Percentiles rank a stretch among this genome's conserved stretches.
phyloP scores from a whole-genome alignment of 2,888 invertebrate species.

The Acanthosepion esculentum region DNA sequence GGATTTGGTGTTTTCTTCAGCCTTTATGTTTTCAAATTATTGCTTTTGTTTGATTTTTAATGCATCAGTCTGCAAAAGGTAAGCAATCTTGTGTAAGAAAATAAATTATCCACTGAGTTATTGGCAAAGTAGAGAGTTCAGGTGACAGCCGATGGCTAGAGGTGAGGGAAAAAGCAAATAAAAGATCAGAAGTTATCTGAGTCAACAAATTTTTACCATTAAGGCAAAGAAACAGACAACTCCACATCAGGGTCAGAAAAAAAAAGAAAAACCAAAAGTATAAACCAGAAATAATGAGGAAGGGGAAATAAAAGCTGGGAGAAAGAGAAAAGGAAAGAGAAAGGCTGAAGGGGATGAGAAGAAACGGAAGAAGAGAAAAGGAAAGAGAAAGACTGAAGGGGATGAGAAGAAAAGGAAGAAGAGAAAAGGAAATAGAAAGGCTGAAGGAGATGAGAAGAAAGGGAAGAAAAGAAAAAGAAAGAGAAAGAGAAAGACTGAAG shows the following conservation, averaged over 20 bases:
- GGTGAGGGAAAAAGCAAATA: not conserved
- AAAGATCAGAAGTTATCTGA: not conserved
- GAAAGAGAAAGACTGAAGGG: too few species aligned
- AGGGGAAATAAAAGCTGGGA: too few species aligned
- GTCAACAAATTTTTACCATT: not conserved
- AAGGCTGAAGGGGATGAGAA: too few species aligned
- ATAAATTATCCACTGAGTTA: not conserved
- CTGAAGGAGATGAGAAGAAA: not conserved
- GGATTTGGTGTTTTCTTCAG: too few species aligned
- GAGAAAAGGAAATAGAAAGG: not conserved
- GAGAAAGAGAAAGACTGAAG: not conserved
- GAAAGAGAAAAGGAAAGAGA: too few species aligned
- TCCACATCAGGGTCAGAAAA: accelerated
- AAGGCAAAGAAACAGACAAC: not conserved
- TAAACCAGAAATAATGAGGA: too few species aligned
- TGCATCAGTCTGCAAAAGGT: too few species aligned
- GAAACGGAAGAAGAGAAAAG: too few species aligned
- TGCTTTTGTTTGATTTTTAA: too few species aligned
- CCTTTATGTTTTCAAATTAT: too few species aligned
- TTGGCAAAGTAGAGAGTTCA: not conserved
- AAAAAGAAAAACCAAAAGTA: not conserved
- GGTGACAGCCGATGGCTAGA: not conserved
- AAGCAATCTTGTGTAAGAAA: too few species aligned
- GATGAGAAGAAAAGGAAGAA: not conserved
- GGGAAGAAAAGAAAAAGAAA: not conserved